These are phyloP conservation scores for Mesorhabditis spiculigera DNA, from an alignment of 2,888 invertebrate species.

Conservation along the genomic window DNA sequence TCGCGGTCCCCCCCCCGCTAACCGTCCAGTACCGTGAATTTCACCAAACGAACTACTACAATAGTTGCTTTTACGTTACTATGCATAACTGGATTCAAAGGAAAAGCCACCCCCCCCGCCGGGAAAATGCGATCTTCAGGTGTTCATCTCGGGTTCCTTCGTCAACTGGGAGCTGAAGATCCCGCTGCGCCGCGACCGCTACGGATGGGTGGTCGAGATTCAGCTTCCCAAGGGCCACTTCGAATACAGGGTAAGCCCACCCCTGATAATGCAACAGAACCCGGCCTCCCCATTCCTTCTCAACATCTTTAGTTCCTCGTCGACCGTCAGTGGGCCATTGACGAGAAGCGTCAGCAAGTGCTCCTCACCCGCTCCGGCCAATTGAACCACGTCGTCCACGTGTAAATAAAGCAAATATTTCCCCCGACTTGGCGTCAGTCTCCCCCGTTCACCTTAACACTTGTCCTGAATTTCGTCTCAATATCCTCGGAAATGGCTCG, in stretches of 20 bases:
- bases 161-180: conserved; percentile 16
- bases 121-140: background rate
- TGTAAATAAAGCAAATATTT: background rate
- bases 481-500: too few relatives aligned
- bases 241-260: conserved; percentile 9
- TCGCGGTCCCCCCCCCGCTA: too few relatives aligned
- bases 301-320: background rate
- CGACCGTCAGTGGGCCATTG: conserved; percentile 3
- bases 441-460: too few relatives aligned
- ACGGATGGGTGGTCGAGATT: conserved; percentile 12
- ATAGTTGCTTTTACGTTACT: too few relatives aligned
- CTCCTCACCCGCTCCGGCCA: background rate
- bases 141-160: conserved; percentile 14
- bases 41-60: too few relatives aligned
- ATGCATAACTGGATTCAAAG: too few relatives aligned
- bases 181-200: conserved; percentile 10
- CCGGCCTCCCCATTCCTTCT: background rate
- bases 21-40: too few relatives aligned
- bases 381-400: conserved; percentile 2
- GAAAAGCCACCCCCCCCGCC: too few relatives aligned
- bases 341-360: conserved; percentile 2
- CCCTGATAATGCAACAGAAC: too few relatives aligned
- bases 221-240: conserved; percentile 13
- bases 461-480: too few relatives aligned
- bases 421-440: too few relatives aligned